These are phyloP conservation scores for Leptopilina syphax DNA, from an alignment of 2,888 invertebrate species.

Conservation along the genomic window DNA sequence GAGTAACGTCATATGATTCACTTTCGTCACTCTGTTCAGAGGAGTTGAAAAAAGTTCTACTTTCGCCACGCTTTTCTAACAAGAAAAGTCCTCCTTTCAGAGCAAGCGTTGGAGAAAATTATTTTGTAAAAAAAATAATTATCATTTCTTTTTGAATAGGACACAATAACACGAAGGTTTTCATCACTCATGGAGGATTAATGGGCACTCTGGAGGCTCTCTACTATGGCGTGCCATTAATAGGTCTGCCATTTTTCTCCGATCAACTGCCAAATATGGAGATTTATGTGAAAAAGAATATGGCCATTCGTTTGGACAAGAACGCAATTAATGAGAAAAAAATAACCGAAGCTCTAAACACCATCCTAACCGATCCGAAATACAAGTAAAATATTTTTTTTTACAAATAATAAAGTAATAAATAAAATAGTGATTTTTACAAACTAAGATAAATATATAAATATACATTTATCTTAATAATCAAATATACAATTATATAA, in stretches of 20 bases:
- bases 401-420: too few species aligned
- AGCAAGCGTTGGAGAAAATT: too few species aligned
- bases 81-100: too few species aligned
- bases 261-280: constrained; percentile 61
- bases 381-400: constrained; percentile 22
- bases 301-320: constrained; percentile 55
- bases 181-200: constrained; percentile 69
- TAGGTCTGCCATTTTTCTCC: constrained; percentile 68
- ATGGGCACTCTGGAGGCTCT: constrained; percentile 69
- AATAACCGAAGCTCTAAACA: neutral
- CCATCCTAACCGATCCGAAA: constrained; percentile 10
- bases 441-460: too few species aligned
- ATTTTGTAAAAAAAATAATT: neutral
- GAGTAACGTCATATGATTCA: too few species aligned
- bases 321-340: constrained; percentile 53
- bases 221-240: constrained; percentile 65
- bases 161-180: constrained; percentile 65
- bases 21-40: neutral
- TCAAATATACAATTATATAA: too few species aligned
- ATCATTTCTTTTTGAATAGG: constrained; percentile 51
- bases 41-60: too few species aligned
- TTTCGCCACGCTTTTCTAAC: too few species aligned
- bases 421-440: too few species aligned
- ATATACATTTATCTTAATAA: too few species aligned
- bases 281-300: constrained; percentile 50